Evolutionary conservation across 1,140 invertebrate genomes (phyloP).

Genomic region (Tenebrio molitor): DNA sequence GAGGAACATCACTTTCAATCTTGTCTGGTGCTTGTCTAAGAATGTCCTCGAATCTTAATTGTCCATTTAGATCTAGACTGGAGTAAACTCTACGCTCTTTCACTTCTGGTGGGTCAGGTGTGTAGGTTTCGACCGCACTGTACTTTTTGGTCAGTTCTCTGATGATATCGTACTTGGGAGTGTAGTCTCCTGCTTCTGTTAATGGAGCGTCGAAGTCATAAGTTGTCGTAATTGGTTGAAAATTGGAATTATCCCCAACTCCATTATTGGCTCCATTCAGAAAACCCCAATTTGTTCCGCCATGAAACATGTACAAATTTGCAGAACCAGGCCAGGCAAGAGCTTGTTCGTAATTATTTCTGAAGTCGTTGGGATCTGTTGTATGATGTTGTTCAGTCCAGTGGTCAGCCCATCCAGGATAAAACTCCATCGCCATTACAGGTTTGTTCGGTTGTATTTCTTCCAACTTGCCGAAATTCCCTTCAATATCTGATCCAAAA

Average conservation of each 20-base stretch:
- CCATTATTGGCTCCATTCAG: constrained; percentile 73
- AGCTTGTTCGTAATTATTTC: constrained; percentile 57
- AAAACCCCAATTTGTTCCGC: constrained; percentile 80
- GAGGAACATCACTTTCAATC: constrained; percentile 41
- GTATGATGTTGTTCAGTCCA: constrained; percentile 50
- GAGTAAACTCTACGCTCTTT: constrained; percentile 61
- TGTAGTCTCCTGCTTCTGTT: constrained; percentile 70
- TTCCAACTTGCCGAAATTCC: constrained; percentile 41
- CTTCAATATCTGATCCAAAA: constrained; percentile 29
- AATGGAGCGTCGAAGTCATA: constrained; percentile 73
- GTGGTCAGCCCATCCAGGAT: constrained; percentile 50
- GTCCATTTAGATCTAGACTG: constrained; percentile 53
- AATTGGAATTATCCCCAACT: constrained; percentile 49
- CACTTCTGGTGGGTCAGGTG: constrained; percentile 60
- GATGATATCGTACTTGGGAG: constrained; percentile 66
- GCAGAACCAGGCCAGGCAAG: constrained; percentile 68
- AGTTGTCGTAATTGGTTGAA: constrained; percentile 70
- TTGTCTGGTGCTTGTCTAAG: constrained; percentile 50
- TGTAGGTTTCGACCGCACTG: constrained; percentile 62
- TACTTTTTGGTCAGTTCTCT: constrained; percentile 63
- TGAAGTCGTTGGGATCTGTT: constrained; percentile 48
- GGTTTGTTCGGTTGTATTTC: constrained; percentile 50
- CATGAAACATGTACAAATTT: constrained; percentile 81
- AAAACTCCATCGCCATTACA: constrained; percentile 55
- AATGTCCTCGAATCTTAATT: constrained; percentile 69